A percentile compares a stretch with the other conserved stretches of the same genome.
Evolutionary conservation across 2,113 vertebrate genomes (phyloP).

Genomic region (Solea solea): DNA sequence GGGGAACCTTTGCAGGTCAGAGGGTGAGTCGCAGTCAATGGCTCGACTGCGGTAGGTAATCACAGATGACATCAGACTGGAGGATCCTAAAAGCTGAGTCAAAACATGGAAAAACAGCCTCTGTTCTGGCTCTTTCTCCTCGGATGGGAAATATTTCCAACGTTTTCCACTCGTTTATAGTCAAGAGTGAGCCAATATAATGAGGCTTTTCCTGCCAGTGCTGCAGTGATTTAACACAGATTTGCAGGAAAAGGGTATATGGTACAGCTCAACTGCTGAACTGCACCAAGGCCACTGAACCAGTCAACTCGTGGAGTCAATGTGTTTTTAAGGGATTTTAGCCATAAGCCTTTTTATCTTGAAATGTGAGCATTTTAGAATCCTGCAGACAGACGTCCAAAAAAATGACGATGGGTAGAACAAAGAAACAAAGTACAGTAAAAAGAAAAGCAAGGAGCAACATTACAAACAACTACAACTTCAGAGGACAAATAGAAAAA

Average conservation of each 20-base stretch:
- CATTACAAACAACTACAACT: constrained; percentile 66
- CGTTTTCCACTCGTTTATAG: constrained; percentile 63
- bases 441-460: constrained; percentile 63
- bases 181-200: constrained; percentile 56
- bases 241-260: constrained; percentile 40
- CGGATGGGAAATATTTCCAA: constrained; percentile 60
- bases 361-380: constrained; percentile 67
- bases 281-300: constrained; percentile 19
- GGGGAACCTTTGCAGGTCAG: constrained; percentile 51
- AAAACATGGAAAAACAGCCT: constrained; percentile 71
- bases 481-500: constrained; percentile 56
- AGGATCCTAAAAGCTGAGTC: constrained; percentile 78
- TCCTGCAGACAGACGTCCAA: constrained; percentile 73
- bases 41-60: constrained; percentile 69
- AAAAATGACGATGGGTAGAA: constrained; percentile 73
- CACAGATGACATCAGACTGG: constrained; percentile 73
- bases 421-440: constrained; percentile 66
- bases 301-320: constrained; percentile 26
- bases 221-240: constrained; percentile 60
- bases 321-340: constrained; percentile 38
- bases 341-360: constrained; percentile 2
- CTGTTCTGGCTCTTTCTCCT: constrained; percentile 60
- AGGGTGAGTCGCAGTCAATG: constrained; percentile 55
- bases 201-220: constrained; percentile 55
- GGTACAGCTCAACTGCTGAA: constrained; percentile 39